phyloP scores from a whole-genome alignment of 2,888 invertebrate genomes.

The Trichogramma evanescens region DNA sequence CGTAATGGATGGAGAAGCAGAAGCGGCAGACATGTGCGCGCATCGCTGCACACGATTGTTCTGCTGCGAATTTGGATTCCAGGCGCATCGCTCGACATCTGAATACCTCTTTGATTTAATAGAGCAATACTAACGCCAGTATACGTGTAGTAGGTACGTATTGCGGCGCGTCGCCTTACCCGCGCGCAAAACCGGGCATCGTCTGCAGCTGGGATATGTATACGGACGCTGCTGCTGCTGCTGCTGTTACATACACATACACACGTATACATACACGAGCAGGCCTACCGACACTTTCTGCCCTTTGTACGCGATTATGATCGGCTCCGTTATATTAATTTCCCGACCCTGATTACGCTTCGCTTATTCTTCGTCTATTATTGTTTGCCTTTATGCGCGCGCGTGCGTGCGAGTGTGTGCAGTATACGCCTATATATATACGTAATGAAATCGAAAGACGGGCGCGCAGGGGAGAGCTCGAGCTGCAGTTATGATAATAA shows the following conservation, averaged over 20 bases:
- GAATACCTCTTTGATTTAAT: conserved; percentile 43
- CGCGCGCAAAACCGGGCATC: background rate
- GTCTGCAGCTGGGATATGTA: background rate
- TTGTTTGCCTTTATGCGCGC: conserved; percentile 3
- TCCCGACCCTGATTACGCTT: too few relatives aligned
- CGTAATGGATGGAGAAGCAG: too few relatives aligned
- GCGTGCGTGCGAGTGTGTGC: background rate
- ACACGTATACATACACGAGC: background rate
- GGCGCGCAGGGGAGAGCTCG: too few relatives aligned
- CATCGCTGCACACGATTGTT: conserved; percentile 28
- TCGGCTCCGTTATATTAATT: background rate
- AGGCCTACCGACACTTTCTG: too few relatives aligned
- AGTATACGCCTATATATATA: too few relatives aligned
- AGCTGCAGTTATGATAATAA: too few relatives aligned
- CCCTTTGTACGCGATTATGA: background rate
- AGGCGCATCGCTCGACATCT: conserved; percentile 36
- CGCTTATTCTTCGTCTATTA: background rate
- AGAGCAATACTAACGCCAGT: conserved; percentile 24
- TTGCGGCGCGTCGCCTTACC: background rate
- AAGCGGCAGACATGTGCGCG: too few relatives aligned
- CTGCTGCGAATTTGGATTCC: conserved; percentile 37
- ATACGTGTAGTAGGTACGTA: background rate
- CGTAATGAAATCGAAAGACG: too few relatives aligned
- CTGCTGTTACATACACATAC: background rate
- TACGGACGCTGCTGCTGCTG: conserved; percentile 6